phyloP scores from a whole-genome alignment of 1,140 invertebrate species.

The Laupala kohalensis region DNA sequence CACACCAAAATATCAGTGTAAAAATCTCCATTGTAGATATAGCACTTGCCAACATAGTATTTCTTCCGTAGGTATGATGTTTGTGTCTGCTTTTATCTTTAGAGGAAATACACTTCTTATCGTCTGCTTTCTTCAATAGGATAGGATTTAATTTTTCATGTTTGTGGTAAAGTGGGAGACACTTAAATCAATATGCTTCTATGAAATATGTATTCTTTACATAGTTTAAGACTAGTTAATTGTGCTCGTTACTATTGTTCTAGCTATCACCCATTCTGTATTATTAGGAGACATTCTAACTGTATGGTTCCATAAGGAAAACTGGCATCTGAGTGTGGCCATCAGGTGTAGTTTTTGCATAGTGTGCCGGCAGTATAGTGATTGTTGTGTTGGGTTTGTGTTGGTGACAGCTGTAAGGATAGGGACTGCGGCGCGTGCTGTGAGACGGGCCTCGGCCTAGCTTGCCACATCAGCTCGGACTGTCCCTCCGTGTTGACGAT shows the following conservation, averaged over 20 bases:
- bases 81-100: no score
- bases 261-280: background rate
- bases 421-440: slow-evolving; percentile 26
- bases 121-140: no score
- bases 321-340: background rate
- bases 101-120: no score
- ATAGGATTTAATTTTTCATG: no score
- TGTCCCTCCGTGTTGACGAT: slow-evolving; percentile 30
- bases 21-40: background rate
- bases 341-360: background rate
- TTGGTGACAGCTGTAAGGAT: slow-evolving; percentile 23
- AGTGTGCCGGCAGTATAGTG: background rate
- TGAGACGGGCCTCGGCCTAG: slow-evolving; percentile 10
- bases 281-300: no score
- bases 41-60: background rate
- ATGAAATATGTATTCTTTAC: no score
- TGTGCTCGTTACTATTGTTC: no score
- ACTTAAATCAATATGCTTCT: no score
- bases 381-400: slow-evolving; percentile 3
- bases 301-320: background rate
- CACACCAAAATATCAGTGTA: background rate
- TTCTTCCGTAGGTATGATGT: no score
- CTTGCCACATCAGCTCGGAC: slow-evolving; percentile 20
- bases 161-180: no score
- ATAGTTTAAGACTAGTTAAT: no score